A percentile compares a stretch with the other conserved stretches of the same genome.
phyloP scores from a whole-genome alignment of 2,888 invertebrate species.

The Eupithecia centaureata region DNA sequence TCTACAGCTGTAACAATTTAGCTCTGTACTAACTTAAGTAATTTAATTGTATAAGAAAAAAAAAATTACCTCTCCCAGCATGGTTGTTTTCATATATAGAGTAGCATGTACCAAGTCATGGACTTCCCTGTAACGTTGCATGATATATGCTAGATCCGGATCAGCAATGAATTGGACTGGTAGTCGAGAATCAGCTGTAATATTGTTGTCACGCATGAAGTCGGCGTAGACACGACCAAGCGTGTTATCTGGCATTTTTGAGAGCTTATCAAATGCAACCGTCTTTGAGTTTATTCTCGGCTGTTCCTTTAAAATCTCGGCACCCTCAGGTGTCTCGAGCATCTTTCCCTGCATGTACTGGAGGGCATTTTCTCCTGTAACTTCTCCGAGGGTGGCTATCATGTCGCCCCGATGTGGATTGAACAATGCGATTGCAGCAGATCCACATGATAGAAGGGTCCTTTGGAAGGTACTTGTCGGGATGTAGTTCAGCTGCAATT shows the following conservation, averaged over 20 bases:
- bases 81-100: slow-evolving; percentile 96
- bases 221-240: slow-evolving; percentile 93
- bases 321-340: slow-evolving; percentile 90
- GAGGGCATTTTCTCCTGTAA: slow-evolving; percentile 90
- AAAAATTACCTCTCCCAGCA: slow-evolving; percentile 89
- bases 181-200: slow-evolving; percentile 95
- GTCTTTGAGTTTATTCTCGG: slow-evolving; percentile 95
- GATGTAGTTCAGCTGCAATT: slow-evolving; percentile 86
- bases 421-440: slow-evolving; percentile 91
- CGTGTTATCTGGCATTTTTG: slow-evolving; percentile 89
- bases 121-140: slow-evolving; percentile 98
- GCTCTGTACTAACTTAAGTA: no score
- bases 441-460: slow-evolving; percentile 90
- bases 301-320: slow-evolving; percentile 88
- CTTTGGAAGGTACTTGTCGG: slow-evolving; percentile 89
- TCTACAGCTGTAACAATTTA: no score
- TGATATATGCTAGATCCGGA: slow-evolving; percentile 95
- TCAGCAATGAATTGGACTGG: slow-evolving; percentile 97
- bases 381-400: slow-evolving; percentile 97
- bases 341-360: slow-evolving; percentile 89
- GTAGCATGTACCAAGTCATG: slow-evolving; percentile 97
- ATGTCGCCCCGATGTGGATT: slow-evolving; percentile 94
- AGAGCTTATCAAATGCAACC: slow-evolving; percentile 89
- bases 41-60: no score
- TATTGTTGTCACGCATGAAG: slow-evolving; percentile 92